Conservation (phyloP, 2,888 invertebrate species). For the Villa cingulata region DNA sequence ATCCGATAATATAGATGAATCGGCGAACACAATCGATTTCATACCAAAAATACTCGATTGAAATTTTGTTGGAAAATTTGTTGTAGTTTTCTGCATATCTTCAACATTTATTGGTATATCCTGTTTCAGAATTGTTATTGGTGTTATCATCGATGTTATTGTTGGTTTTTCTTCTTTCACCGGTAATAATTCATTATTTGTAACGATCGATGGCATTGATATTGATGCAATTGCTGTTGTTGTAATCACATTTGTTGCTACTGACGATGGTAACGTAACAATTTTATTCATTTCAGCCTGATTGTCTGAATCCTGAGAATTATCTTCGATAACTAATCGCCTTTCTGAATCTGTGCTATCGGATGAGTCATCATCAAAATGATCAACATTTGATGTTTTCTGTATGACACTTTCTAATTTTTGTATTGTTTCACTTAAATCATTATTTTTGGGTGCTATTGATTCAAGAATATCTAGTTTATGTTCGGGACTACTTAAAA, state of each 20-base stretch:
- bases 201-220: neutral
- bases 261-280: neutral
- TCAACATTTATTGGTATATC: neutral
- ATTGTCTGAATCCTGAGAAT: conserved; percentile 29
- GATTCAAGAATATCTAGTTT: conserved; percentile 31
- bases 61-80: conserved; percentile 2
- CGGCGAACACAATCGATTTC: conserved; percentile 16
- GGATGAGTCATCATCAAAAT: conserved; percentile 43
- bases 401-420: conserved; percentile 38
- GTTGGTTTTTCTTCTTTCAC: neutral
- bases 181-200: neutral
- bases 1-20: conserved; percentile 20
- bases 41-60: conserved; percentile 16
- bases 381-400: conserved; percentile 17
- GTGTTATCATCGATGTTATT: conserved; percentile 2
- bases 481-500: conserved; percentile 28
- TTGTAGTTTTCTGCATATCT: neutral
- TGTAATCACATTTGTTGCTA: neutral
- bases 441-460: conserved; percentile 40
- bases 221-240: neutral
- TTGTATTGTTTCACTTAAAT: conserved; percentile 48
- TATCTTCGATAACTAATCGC: conserved; percentile 44
- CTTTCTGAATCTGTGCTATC: conserved; percentile 53
- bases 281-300: neutral
- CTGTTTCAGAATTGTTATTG: neutral